phyloP scores from a whole-genome alignment of 1,140 invertebrate genomes.

The Teleopsis dalmanni region DNA sequence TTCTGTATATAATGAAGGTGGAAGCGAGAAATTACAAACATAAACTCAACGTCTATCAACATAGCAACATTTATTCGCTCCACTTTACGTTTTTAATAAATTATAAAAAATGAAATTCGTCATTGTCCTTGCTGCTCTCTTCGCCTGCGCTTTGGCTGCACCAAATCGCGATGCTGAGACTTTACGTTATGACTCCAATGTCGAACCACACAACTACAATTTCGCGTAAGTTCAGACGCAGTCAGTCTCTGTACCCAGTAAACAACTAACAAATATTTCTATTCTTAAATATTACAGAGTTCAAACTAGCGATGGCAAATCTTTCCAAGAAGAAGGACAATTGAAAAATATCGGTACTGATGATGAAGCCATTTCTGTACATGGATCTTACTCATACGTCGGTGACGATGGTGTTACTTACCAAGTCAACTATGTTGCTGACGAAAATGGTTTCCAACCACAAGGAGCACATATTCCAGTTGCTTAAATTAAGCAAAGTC shows the following conservation, averaged over 20 bases:
- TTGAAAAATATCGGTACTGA: constrained; percentile 52
- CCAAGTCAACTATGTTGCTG: constrained; percentile 51
- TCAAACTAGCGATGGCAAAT: constrained; percentile 59
- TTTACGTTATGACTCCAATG: constrained; percentile 43
- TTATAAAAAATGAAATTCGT: constrained; percentile 18
- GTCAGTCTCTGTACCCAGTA: too few relatives aligned
- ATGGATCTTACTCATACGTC: constrained; percentile 56
- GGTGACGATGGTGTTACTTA: constrained; percentile 58
- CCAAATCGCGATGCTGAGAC: constrained; percentile 41
- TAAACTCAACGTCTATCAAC: too few relatives aligned
- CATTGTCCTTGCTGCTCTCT: constrained; percentile 15
- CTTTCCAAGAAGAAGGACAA: constrained; percentile 48
- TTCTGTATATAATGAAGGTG: too few relatives aligned
- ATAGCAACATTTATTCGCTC: too few relatives aligned
- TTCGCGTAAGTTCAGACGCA: constrained; percentile 43
- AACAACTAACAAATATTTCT: not conserved
- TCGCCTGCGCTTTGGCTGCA: constrained; percentile 11
- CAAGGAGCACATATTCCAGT: constrained; percentile 57
- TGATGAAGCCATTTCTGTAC: constrained; percentile 49
- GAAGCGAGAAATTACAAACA: too few relatives aligned
- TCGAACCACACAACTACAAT: constrained; percentile 25
- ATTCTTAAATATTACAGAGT: constrained; percentile 42
- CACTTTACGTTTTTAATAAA: too few relatives aligned
- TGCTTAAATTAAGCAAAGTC: constrained; percentile 34
- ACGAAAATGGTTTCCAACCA: constrained; percentile 51